A percentile compares a stretch with the other conserved stretches of the same genome.
Evolutionary conservation across 2,113 vertebrate species (phyloP).

Genomic region (Spea bombifrons): DNA sequence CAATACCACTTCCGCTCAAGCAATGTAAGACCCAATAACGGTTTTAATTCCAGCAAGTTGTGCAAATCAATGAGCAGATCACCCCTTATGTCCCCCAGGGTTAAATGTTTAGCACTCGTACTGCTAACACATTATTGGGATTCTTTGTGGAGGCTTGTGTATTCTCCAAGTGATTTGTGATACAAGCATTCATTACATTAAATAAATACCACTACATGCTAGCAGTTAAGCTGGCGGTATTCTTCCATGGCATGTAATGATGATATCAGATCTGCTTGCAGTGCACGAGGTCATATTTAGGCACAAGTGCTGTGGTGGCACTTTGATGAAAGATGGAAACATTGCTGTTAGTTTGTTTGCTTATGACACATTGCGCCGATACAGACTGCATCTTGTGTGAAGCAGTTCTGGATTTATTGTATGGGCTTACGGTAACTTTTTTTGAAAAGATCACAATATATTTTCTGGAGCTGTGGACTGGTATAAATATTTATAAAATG

Average conservation of each 20-base stretch:
- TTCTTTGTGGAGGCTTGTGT: conserved; percentile 14
- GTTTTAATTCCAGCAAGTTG: too few species aligned
- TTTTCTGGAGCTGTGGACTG: conserved; percentile 17
- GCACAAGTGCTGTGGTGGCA: not conserved
- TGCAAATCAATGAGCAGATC: not conserved
- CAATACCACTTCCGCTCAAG: too few species aligned
- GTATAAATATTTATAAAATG: conserved; percentile 42
- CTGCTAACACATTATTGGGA: not conserved
- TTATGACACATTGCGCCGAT: not conserved
- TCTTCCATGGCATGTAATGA: not conserved
- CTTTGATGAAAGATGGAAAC: not conserved
- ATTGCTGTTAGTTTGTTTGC: not conserved
- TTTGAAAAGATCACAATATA: conserved; percentile 7
- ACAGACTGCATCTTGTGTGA: not conserved
- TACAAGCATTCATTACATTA: conserved; percentile 7
- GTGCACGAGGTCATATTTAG: not conserved
- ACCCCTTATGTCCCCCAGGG: not conserved
- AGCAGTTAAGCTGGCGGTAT: not conserved
- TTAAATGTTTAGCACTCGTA: not conserved
- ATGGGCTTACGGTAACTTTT: not conserved
- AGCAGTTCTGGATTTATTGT: not conserved
- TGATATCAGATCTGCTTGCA: not conserved
- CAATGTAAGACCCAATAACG: too few species aligned
- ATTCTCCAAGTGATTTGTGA: not conserved
- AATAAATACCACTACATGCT: conserved; percentile 15